Evolutionary conservation across 2,113 vertebrate genomes (phyloP), one percentile per base, ranked within the genome.

Genomic region (Leiothrix lutea): DNA sequence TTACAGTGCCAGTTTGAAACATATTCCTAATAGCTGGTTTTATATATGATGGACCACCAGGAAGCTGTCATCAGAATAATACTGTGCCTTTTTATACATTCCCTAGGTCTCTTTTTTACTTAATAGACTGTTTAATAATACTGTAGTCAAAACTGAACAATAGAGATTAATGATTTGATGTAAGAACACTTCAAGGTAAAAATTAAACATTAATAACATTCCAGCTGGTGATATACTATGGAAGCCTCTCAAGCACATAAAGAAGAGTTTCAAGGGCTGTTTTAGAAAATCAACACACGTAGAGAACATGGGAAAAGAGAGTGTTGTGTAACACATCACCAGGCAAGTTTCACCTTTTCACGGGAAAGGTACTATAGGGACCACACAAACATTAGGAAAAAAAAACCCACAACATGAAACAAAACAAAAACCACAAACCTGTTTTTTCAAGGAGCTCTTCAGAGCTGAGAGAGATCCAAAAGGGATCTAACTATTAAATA

Each of bases 101-200:
- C 86, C 48, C 33, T 74, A 38, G 28, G 29, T 88, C 85, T 93
- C 56, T 89, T 93, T 92, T 90, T 95, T 92, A 83, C 64, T 88
- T 93, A 90, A 93, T 71, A 90, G 48, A 74, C 60, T 93, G 80
- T 92, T 95, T 93, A 94, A 88, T 77, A 92, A 74, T 72, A 47
- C 53, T 88, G 38, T 80, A 83, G 44, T 93, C 86, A 93, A 96
- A 96, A 96, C 61, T 74, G 92, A 96, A 88, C 82, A 86, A 96
- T 74, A 86, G 60, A 94, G 85, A 95, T 94, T 86, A 92, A 95
- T 73, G 51, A 88, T 86, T 94, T 83, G 67, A 67, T 88, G 72
- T 86, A 80, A 64, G 51, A 80, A 93, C 86, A 60, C 33, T 93
- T 93, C 51, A 84, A 96, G 88, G 53, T 96, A 71, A 93, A 93